Evolutionary conservation across 2,797 vertebrate species (phyloP).

Genomic region (Periophthalmus magnuspinnatus): DNA sequence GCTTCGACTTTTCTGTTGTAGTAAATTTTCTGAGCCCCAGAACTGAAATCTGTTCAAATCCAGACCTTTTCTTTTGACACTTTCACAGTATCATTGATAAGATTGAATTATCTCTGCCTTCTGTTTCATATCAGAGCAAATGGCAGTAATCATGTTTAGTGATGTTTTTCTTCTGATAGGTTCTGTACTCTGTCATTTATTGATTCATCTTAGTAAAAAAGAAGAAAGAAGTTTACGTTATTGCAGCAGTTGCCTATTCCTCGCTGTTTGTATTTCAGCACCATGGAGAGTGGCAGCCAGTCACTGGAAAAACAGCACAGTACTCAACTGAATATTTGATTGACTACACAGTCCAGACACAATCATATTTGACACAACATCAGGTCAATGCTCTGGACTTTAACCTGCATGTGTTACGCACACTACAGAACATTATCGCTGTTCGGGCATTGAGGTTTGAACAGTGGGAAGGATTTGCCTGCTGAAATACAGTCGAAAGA

Average conservation of each 20-base stretch:
- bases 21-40: conserved; percentile 25
- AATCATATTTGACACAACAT: conserved; percentile 18
- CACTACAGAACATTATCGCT: not conserved
- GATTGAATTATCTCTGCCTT: not conserved
- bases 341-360: conserved; percentile 9
- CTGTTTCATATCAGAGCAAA: not conserved
- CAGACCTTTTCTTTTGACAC: conserved; percentile 13
- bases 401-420: not conserved
- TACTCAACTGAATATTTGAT: conserved; percentile 41
- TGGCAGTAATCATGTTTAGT: not conserved
- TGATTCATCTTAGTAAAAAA: conserved; percentile 10
- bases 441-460: not conserved
- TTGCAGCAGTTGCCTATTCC: conserved; percentile 5
- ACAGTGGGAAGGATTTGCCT: not conserved
- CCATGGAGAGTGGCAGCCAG: conserved; percentile 67
- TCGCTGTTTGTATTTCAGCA: conserved; percentile 65
- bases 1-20: conserved; percentile 50
- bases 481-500: not conserved
- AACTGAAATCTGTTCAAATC: conserved; percentile 21
- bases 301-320: conserved; percentile 13
- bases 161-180: too few relatives aligned
- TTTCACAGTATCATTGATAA: conserved; percentile 8
- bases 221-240: not conserved
- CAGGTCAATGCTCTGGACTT: conserved; percentile 4
- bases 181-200: not conserved